Evolutionary conservation across 2,113 vertebrate species (phyloP), one percentile per base, ranked within the genome.

Genomic region (Datnioides undecimradiatus): DNA sequence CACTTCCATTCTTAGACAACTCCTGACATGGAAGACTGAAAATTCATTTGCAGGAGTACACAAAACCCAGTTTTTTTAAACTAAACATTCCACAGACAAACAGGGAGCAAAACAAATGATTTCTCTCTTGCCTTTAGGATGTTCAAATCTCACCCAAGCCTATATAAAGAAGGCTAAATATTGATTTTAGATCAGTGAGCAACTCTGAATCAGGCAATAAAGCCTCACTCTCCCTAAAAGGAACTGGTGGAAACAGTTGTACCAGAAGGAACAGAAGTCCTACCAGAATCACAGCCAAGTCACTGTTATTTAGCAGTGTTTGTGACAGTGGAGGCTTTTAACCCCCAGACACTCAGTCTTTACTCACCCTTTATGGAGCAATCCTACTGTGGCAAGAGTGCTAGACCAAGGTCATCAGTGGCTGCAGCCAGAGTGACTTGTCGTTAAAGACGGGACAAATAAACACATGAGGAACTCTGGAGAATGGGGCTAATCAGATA

Each of bases 391-490:
- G 82, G 71, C 86, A 89, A 87, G 84, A 82, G 87, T 84, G 84
- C 74, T 81, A 87, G 85, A 92, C 84, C 91, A 89, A 90, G 93
- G 92, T 94, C 94, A 93, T 82, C 88, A 78, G 87, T 82, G 86
- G 84, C 87, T 86, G 66, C 13, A 76, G 59, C 75, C 52, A 76
- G 77, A 84, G 78, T 88, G 89, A 94, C 92, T 91, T 64, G 83
- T 87, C 54, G 82, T 94, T 91, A 91, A 88, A 92, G 83, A 88
- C 48, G 73, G 86, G 85, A 76, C 87, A 90, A 91, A 93, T 86
- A 92, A 93, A 92, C 90, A 90, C 83, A 76, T 75, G 72, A 84
- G 78, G 76, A 82, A 86, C 90, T 87, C 74, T 38, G 75, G 82
- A 90, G 86, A 90, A 74, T 90, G 73, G 81, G 72, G 81, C 84